Base-by-base conservation (phyloP, 2,797 vertebrate species). In the Neosilurus hyrtlii region DNA sequence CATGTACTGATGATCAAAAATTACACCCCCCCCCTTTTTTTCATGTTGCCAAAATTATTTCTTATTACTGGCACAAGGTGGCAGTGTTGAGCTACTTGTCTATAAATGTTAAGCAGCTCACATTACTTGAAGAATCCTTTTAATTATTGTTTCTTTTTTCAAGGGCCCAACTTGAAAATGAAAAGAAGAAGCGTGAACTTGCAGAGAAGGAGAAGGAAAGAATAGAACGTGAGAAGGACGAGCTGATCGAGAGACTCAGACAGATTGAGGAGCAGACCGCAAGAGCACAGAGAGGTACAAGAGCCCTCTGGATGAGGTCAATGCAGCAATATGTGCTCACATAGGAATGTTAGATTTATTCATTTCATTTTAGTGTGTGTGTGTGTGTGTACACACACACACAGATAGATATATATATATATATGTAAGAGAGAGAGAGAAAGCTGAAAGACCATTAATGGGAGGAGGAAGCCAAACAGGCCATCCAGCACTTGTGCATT, bases 201-300 rank as follows among this genome's bases (percentile, higher is more conserved):
- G 97, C 96, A 18, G 98, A 99, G 93, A 98, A 98, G 59, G 97
- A 99, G 90, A 99, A 98, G 89, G 98, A 99, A 86, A 95, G 94
- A 93, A 97, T 99, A 94, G 96, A 98, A 87, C 94, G 94, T 22
- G 98, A 99, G 92, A 99, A 99, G 85, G 96, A 98, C n/a, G 97
- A 97, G 89, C 93, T 99, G 83, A 96, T 98, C 91, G 96, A 97
- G 90, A 94, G 96, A 24, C 94, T 99, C 82, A 93, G 92, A 79
- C 96, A 96, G 91, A 99, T 99, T 59, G 98, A 99, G 90, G 97
- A 97, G 85, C 97, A 99, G 90, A 99, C 97, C 0, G 88, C 96
- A 92, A 96, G 93, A 89, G 97, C 98, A 80, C 97, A 99, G 91
- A 99, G 95, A 96, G 98, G 98, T 98, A 91, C 12, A 61, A 14